Evolutionary conservation across 2,113 vertebrate genomes (phyloP), one percentile per base, ranked within the genome.

Genomic region (Amphiprion ocellaris): DNA sequence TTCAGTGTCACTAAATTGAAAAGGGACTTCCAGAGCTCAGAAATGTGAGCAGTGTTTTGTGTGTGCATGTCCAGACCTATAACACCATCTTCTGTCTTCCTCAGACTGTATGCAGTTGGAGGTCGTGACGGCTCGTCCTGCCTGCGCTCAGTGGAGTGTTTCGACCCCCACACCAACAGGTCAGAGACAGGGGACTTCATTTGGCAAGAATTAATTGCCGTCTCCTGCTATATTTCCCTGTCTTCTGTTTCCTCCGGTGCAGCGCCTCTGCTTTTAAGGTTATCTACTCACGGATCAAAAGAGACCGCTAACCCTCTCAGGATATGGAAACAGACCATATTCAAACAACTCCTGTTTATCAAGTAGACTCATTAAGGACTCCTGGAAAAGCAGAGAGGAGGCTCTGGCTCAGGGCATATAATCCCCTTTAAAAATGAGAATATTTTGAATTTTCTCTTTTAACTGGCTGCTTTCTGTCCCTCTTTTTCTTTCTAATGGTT

Each of bases 141-240:
- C 89, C 96, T 99, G 83, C 97, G 97, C 41, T 99, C 98, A 37
- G 97, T 99, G 55, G 98, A 99, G 92, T 98, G 97, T 93, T 99
- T 99, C 77, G 97, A 99, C 92, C 98, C 98, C 77, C 98, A 99
- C 91, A 99, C 97, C 61, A 99, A 99, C 91, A 99, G 99, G 93
- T 94, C 79, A 73, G 87, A 74, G 28, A 74, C 49, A 0, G 37
- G 28, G 58, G 70, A 62, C 68, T 73, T 82, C n/a, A 65, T 76
- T 58, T 87, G 44, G 58, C 61, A 41, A 52, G 58, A 77, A 82
- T 77, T 77, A 79, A 83, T 76, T 67, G 28, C 26, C 1, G 17
- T 30, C 65, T 69, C 62, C 69, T 55, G 69, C 53, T 86, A 70
- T 66, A 74, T 82, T 74, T 84, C 56, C 26, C 66, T 78, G 72